These are phyloP conservation scores for Pampus argenteus DNA, from an alignment of 2,797 vertebrate genomes.

Conservation along the genomic window DNA sequence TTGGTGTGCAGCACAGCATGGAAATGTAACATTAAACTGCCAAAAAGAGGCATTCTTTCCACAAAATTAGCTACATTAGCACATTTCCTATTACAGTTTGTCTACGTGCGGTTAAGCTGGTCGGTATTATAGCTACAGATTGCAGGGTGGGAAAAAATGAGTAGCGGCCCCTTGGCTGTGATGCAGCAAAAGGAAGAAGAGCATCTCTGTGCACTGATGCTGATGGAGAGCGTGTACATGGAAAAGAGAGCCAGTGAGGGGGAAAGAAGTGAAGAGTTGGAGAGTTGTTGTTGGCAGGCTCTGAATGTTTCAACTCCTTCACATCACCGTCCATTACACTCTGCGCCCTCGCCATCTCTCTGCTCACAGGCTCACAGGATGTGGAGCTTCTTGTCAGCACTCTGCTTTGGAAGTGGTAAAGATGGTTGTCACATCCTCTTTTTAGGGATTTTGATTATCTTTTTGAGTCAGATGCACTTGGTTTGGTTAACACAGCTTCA, in stretches of 20 bases:
- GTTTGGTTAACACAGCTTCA: not conserved
- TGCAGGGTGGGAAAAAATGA: conserved; percentile 22
- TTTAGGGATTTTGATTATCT: not conserved
- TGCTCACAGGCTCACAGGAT: conserved; percentile 61
- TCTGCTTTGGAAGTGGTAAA: conserved; percentile 41
- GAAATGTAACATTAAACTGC: conserved; percentile 23
- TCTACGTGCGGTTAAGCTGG: conserved; percentile 19
- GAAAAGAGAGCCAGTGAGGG: conserved; percentile 52
- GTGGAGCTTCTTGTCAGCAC: conserved; percentile 53
- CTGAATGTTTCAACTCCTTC: conserved; percentile 75
- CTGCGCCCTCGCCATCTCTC: conserved; percentile 39
- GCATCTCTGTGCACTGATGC: conserved; percentile 76
- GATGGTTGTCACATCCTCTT: too few relatives aligned
- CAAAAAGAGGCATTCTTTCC: conserved; percentile 41
- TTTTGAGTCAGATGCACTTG: not conserved
- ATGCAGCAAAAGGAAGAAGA: conserved; percentile 65
- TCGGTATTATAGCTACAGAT: conserved; percentile 44
- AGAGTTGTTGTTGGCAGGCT: conserved; percentile 77
- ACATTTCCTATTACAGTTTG: conserved; percentile 48
- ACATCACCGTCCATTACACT: conserved; percentile 47
- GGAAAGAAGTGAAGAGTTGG: conserved; percentile 34
- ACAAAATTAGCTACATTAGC: conserved; percentile 29
- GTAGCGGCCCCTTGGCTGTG: conserved; percentile 58
- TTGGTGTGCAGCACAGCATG: not conserved
- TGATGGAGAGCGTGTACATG: conserved; percentile 61